phyloP scores from a whole-genome alignment of 2,797 vertebrate genomes.

The Kryptopterus vitreolus region DNA sequence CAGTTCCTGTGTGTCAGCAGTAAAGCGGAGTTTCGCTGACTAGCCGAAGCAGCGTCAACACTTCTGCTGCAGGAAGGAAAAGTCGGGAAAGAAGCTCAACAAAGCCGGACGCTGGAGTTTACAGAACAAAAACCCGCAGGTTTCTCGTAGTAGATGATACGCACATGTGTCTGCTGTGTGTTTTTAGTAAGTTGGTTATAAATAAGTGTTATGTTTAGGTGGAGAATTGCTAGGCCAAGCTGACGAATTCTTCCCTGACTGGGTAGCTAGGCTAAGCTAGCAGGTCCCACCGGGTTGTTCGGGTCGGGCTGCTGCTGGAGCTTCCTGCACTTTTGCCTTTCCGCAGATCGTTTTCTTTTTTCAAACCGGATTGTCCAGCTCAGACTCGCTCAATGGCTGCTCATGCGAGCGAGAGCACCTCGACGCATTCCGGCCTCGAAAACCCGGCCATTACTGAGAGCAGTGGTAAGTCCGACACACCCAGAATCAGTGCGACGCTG shows the following conservation, averaged over 20 bases:
- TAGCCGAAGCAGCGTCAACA: conserved; percentile 23
- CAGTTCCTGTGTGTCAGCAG: conserved; percentile 8
- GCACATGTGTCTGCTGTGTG: neutral
- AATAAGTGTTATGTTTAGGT: neutral
- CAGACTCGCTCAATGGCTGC: conserved; percentile 69
- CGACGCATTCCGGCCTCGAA: conserved; percentile 55
- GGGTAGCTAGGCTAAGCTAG: conserved; percentile 6
- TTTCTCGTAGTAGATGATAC: neutral
- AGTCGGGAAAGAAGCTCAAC: conserved; percentile 55
- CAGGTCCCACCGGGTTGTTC: conserved; percentile 30
- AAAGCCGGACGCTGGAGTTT: conserved; percentile 12
- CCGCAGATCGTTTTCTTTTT: neutral
- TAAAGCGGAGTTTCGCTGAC: neutral
- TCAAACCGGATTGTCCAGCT: conserved; percentile 20
- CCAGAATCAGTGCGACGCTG: conserved; percentile 60
- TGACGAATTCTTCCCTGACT: conserved; percentile 3
- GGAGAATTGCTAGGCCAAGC: neutral
- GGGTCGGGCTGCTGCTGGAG: neutral
- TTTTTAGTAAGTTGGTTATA: neutral
- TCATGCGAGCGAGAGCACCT: conserved; percentile 66
- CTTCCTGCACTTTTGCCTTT: neutral
- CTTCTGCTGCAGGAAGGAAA: conserved; percentile 61
- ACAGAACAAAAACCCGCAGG: conserved; percentile 16
- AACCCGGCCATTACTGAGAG: conserved; percentile 68
- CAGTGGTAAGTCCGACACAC: conserved; percentile 66